phyloP scores from a whole-genome alignment of 2,113 vertebrate genomes.

The Colius striatus region DNA sequence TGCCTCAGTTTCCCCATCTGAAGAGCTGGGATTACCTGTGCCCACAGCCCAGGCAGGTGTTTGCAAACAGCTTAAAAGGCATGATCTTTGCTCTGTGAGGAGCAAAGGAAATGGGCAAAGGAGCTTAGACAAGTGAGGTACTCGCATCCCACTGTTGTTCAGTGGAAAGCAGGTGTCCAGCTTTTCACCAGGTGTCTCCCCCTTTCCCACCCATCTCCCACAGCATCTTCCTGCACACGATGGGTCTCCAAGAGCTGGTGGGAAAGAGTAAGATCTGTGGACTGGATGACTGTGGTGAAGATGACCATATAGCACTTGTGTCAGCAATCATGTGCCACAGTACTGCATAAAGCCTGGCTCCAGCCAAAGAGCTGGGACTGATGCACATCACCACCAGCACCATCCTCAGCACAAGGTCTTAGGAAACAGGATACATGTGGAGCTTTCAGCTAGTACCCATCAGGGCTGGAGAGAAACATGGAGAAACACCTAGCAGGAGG shows the following conservation, averaged over 20 bases:
- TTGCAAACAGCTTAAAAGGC: neutral
- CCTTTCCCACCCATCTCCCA: neutral
- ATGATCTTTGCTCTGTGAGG: neutral
- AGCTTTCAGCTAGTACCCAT: neutral
- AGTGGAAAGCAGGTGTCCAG: neutral
- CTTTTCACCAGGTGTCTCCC: neutral
- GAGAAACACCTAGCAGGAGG: neutral
- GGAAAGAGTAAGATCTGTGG: neutral
- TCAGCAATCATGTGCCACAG: neutral
- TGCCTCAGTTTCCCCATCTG: neutral
- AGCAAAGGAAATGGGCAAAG: too few species aligned
- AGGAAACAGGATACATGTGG: neutral
- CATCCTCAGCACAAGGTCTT: neutral
- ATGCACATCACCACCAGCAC: neutral
- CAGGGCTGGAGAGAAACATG: neutral
- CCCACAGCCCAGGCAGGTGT: neutral
- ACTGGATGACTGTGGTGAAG: neutral
- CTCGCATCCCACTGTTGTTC: neutral
- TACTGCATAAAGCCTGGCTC: neutral
- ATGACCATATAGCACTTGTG: neutral
- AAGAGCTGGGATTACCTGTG: neutral
- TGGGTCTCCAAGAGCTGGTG: neutral
- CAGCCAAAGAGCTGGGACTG: neutral
- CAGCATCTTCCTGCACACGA: neutral
- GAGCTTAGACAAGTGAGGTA: neutral